Evolutionary conservation across 2,113 vertebrate species (phyloP), one percentile per base, ranked within the genome.

Genomic region (Paedocypris sp.): DNA sequence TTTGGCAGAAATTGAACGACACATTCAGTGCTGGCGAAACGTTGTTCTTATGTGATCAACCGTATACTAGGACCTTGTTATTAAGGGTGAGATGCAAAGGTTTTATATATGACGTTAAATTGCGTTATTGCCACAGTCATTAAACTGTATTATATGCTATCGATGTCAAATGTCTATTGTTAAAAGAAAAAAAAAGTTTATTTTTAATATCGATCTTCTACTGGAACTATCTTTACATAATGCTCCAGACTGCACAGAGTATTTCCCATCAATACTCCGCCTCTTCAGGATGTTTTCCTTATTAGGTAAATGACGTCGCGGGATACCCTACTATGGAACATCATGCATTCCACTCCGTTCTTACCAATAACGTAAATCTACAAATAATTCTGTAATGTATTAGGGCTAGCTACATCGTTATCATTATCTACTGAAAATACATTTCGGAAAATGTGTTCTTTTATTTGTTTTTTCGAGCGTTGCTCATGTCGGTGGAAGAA

Each of bases 271-370:
- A 86, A 36, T 52, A 22, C 9, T 72, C 79, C 75, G 76, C 84
- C 78, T 47, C 68, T 68, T 73, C 64, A 87, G 86, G 86, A 86
- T 86, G 75, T 74, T 74, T 72, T 59, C 86, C 86, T 83, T 85
- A 86, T 86, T 62, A 78, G 85, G 85, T 70, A 74, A 80, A 71
- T 82, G 38, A 87, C 86, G 86, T 82, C 46, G 26, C 41, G 82
- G 83, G 82, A 85, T 85, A 43, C 72, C 85, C 79, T 79, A 58
- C 59, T 64, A 62, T 71, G 78, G 84, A 86, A 84, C 54, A 54
- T 82, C 23, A 29, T 15, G 8, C 2, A 15, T 64, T 35, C 10
- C 15, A 26, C 15, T 53, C 22, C 23, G 29, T 42, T 42, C 39
- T 10, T 5, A 0, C 3, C n/a, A 22, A 31, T 31, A 29, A 13